Percentiles rank a stretch among this genome's conserved stretches.
Evolutionary conservation across 2,113 vertebrate species (phyloP).

Genomic region (Sinocyclocheilus grahami): DNA sequence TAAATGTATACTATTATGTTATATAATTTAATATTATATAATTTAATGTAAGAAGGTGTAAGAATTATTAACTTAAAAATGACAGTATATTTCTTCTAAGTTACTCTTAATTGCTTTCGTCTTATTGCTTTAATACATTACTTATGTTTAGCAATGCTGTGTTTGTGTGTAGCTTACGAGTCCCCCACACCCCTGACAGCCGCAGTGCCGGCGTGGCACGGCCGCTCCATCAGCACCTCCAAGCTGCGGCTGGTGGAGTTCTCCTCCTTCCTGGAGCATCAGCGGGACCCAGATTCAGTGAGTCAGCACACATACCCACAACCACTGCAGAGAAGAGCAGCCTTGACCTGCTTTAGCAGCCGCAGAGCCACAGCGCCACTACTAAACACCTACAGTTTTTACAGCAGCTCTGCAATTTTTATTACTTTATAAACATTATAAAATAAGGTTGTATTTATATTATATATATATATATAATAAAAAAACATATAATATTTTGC

Average conservation of each 20-base stretch:
- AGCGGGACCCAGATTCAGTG: constrained; percentile 93
- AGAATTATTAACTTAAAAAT: too few relatives aligned
- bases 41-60: not conserved
- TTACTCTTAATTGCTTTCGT: not conserved
- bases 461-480: not conserved
- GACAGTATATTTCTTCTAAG: not conserved
- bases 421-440: not conserved
- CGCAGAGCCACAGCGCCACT: not conserved
- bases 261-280: constrained; percentile 95
- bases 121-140: not conserved
- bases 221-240: constrained; percentile 94
- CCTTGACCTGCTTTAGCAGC: constrained; percentile 3
- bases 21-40: too few relatives aligned
- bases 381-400: not conserved
- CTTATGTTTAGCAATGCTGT: not conserved
- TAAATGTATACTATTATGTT: too few relatives aligned
- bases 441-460: not conserved
- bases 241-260: constrained; percentile 97
- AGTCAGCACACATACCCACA: constrained; percentile 51
- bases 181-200: constrained; percentile 84
- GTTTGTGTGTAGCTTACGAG: constrained; percentile 82
- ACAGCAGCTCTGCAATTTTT: not conserved
- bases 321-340: constrained; percentile 38
- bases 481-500: too few relatives aligned
- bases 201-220: constrained; percentile 92